Conservation (phyloP, 2,113 vertebrate species). For the Bos indicus region DNA sequence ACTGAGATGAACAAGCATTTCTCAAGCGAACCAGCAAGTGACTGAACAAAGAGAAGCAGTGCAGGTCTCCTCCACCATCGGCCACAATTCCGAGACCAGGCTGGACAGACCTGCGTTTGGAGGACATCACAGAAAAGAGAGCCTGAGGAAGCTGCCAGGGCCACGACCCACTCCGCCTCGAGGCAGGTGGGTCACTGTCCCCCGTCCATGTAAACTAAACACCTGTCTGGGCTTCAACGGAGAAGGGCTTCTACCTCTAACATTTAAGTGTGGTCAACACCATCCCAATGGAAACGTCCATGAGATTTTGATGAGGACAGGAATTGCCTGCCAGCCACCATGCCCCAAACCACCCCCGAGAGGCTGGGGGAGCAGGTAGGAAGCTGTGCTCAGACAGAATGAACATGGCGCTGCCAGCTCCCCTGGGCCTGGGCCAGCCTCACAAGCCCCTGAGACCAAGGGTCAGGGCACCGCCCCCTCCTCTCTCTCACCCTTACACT, state of each 20-base stretch:
- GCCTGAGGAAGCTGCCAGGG: not conserved
- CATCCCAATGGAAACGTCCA: no score
- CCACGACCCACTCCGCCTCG: fast-evolving
- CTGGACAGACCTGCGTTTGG: not conserved
- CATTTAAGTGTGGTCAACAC: not conserved
- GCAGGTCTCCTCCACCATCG: not conserved
- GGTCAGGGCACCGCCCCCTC: not conserved
- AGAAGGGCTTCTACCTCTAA: not conserved
- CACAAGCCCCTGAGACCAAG: no score
- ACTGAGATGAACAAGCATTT: not conserved
- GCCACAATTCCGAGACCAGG: not conserved
- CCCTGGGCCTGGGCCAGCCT: not conserved
- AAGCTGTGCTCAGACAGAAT: not conserved
- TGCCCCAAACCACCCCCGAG: not conserved
- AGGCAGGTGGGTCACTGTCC: fast-evolving
- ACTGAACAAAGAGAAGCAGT: no score
- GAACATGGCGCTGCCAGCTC: no score
- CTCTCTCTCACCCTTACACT: not conserved
- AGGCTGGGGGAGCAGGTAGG: not conserved
- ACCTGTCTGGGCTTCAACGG: not conserved
- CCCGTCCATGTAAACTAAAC: not conserved
- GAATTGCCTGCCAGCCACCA: no score
- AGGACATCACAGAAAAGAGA: not conserved
- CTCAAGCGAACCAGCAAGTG: not conserved
- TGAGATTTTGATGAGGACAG: not conserved